phyloP scores from a whole-genome alignment of 2,113 vertebrate species.

The Odobenus rosmarus region DNA sequence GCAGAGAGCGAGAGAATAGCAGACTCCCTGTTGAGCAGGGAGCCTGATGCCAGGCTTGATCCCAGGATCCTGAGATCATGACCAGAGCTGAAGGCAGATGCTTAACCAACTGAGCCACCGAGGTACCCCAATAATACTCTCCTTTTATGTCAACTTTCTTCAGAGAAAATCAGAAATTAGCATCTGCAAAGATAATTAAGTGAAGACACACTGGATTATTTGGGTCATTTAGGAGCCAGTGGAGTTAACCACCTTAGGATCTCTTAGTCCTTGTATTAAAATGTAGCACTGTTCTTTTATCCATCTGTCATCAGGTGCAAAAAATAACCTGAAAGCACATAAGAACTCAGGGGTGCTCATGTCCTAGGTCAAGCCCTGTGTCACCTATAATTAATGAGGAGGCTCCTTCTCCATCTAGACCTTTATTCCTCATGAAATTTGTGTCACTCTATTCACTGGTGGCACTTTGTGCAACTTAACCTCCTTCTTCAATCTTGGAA shows the following conservation, averaged over 20 bases:
- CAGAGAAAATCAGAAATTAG: constrained; percentile 23
- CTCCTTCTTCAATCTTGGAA: not conserved
- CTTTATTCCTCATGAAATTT: not conserved
- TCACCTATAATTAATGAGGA: not conserved
- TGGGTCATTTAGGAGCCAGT: not conserved
- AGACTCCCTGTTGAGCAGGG: not conserved
- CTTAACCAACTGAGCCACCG: not conserved
- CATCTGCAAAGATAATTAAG: not conserved
- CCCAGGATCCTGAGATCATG: not conserved
- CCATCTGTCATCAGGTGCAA: not conserved
- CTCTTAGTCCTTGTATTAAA: not conserved
- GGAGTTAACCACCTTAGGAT: not conserved
- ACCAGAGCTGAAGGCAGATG: not conserved
- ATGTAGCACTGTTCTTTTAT: not conserved
- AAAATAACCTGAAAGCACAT: not conserved
- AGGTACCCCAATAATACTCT: not conserved
- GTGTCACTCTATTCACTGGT: not conserved
- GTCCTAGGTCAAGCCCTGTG: not conserved
- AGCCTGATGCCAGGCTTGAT: too few species aligned
- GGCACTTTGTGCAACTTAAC: not conserved
- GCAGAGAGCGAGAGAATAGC: not conserved
- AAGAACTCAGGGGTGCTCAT: not conserved
- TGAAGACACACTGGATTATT: not conserved
- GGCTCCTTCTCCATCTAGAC: not conserved
- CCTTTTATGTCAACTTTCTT: not conserved